Conservation (phyloP, 2,888 invertebrate species). For the Lumbricus terrestris region DNA sequence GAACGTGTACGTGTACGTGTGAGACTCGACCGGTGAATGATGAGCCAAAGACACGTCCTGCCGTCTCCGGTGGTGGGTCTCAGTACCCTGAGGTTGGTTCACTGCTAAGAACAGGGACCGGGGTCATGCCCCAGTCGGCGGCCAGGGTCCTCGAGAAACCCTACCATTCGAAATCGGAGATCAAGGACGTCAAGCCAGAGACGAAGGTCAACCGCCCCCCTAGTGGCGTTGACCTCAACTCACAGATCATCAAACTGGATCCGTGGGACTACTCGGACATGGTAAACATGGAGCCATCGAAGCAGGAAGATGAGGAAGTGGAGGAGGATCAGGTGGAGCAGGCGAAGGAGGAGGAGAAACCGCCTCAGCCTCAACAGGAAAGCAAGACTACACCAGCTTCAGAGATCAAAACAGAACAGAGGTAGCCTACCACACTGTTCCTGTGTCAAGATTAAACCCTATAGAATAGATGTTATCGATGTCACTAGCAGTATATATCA, state of each 20-base stretch:
- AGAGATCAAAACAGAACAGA: background rate
- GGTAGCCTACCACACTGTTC: background rate
- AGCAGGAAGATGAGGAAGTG: background rate
- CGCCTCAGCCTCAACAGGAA: background rate
- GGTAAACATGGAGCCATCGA: background rate
- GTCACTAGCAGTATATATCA: no score
- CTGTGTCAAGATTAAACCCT: no score
- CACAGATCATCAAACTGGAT: background rate
- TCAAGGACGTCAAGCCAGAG: background rate
- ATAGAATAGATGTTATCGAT: no score
- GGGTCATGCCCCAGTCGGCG: conserved; percentile 4
- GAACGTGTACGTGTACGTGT: conserved; percentile 11
- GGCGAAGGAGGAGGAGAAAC: background rate
- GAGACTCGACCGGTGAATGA: conserved; percentile 14
- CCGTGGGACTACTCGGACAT: background rate
- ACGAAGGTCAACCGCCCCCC: background rate
- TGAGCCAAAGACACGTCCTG: background rate
- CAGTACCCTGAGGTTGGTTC: background rate
- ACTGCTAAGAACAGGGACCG: background rate
- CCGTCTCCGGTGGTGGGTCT: background rate
- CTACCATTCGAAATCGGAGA: background rate
- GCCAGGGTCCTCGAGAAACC: conserved; percentile 8
- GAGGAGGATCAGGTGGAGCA: background rate
- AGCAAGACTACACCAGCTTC: background rate
- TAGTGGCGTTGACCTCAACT: background rate